These are phyloP conservation scores for Beaufortia kweichowensis DNA, from an alignment of 2,113 vertebrate genomes.

Conservation along the genomic window DNA sequence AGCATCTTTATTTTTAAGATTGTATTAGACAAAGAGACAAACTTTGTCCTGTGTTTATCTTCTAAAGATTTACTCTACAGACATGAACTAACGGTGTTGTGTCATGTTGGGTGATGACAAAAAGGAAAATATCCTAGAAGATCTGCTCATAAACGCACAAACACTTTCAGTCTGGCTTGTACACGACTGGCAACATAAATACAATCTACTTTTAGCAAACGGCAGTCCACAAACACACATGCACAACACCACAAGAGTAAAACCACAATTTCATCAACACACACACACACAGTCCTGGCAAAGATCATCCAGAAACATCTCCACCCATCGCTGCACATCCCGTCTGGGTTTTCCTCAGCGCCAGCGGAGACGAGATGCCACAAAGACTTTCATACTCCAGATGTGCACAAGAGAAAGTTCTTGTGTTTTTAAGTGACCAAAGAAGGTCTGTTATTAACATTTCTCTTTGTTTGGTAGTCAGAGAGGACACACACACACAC, in stretches of 20 bases:
- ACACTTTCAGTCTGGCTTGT: not conserved
- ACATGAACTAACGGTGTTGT: too few species aligned
- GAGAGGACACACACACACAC: constrained; percentile 45
- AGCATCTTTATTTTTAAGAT: too few species aligned
- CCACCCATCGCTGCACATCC: constrained; percentile 66
- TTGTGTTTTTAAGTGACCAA: constrained; percentile 42
- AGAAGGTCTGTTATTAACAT: constrained; percentile 60
- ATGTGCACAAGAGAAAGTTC: constrained; percentile 59
- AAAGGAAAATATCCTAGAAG: too few species aligned
- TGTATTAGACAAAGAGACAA: too few species aligned
- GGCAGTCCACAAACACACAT: not conserved
- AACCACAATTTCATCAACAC: constrained; percentile 35
- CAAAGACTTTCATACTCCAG: constrained; percentile 53
- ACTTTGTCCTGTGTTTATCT: too few species aligned
- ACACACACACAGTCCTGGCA: constrained; percentile 50
- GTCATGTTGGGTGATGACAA: too few species aligned
- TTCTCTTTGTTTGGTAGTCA: constrained; percentile 57
- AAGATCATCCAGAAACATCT: constrained; percentile 45
- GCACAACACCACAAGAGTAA: constrained; percentile 21
- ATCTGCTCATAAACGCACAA: not conserved
- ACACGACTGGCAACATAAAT: constrained; percentile 31
- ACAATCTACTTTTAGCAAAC: not conserved
- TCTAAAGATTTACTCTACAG: too few species aligned
- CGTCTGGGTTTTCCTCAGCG: constrained; percentile 58
- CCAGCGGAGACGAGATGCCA: not conserved